These are phyloP conservation scores for Glaucopsyche alexis DNA, from an alignment of 2,888 invertebrate genomes.

Conservation along the genomic window DNA sequence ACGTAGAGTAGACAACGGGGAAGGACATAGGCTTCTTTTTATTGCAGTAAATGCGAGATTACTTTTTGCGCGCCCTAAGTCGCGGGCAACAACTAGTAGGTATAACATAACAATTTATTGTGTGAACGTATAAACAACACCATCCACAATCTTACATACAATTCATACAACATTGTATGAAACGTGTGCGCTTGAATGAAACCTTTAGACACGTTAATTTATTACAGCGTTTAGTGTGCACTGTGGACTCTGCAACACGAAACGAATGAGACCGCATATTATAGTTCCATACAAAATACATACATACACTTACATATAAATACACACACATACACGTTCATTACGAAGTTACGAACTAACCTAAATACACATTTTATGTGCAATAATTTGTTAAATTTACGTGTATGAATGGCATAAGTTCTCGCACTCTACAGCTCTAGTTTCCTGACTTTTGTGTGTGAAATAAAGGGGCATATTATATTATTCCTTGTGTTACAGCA, in stretches of 20 bases:
- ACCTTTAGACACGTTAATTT: neutral
- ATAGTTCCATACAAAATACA: neutral
- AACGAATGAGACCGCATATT: neutral
- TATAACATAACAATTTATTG: no score
- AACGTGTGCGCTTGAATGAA: constrained; percentile 1
- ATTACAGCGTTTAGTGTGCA: neutral
- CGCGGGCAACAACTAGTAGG: no score
- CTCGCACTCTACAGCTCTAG: neutral
- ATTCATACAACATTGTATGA: neutral
- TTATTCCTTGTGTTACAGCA: neutral
- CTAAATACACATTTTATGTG: constrained; percentile 26
- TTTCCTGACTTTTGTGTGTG: neutral
- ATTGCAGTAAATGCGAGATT: no score
- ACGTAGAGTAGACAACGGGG: no score
- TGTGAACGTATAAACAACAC: neutral
- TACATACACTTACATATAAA: neutral
- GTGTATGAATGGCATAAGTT: neutral
- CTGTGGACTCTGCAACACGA: neutral
- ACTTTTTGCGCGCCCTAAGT: no score
- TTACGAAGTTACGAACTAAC: constrained; percentile 4
- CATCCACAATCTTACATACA: neutral
- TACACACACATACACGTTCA: neutral
- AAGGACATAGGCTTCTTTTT: no score
- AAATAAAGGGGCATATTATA: neutral
- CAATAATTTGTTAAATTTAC: constrained; percentile 17